phyloP scores from a whole-genome alignment of 2,888 invertebrate genomes.

The Sepiola atlantica region DNA sequence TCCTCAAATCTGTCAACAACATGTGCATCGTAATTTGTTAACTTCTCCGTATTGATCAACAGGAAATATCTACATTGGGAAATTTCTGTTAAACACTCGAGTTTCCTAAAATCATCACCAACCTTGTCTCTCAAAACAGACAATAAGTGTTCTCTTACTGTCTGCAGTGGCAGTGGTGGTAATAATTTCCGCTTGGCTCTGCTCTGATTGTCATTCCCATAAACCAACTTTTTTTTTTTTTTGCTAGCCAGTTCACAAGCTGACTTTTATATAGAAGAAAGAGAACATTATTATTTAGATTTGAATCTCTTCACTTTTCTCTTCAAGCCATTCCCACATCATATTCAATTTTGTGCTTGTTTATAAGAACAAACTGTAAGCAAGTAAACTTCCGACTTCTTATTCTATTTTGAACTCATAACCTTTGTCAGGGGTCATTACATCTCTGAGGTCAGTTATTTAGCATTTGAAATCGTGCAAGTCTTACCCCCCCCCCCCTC shows the following conservation, averaged over 20 bases:
- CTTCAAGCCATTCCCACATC: neutral
- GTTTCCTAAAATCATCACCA: neutral
- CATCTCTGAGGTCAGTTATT: neutral
- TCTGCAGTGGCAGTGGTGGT: neutral
- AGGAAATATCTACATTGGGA: constrained; percentile 32
- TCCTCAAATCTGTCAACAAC: neutral
- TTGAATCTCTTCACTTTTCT: neutral
- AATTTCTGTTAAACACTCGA: neutral
- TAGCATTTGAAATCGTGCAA: neutral
- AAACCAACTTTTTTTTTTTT: neutral
- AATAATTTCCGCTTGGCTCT: neutral
- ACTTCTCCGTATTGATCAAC: neutral
- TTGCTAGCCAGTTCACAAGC: neutral
- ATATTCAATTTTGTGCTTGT: too few species aligned
- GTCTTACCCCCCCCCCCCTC: neutral
- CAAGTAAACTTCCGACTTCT: neutral
- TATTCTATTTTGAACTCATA: neutral
- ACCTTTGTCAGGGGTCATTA: neutral
- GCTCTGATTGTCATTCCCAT: neutral
- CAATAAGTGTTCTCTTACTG: neutral
- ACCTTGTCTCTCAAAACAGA: neutral
- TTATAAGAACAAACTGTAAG: neutral
- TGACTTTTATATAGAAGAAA: neutral
- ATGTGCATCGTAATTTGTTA: neutral
- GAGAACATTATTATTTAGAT: neutral